Conservation (phyloP, 2,113 vertebrate species). For the Prinia subflava region DNA sequence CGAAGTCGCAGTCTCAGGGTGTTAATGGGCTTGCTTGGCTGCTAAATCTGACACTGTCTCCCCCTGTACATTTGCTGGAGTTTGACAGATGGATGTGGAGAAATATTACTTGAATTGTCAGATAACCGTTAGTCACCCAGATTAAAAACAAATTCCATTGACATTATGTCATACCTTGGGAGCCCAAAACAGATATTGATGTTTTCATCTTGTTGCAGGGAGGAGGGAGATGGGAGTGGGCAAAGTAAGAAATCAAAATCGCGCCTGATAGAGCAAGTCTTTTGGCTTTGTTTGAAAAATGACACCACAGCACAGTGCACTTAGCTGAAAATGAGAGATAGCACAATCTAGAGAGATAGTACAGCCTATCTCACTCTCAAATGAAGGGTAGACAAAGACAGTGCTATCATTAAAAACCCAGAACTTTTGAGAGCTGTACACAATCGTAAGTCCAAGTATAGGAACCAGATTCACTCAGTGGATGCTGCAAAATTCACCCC, state of each 20-base stretch:
- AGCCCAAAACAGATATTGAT: conserved; percentile 45
- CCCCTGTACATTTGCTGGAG: background rate
- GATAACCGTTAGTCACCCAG: conserved; percentile 43
- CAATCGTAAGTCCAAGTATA: background rate
- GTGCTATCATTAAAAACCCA: background rate
- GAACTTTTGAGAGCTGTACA: background rate
- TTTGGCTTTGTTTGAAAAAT: conserved; percentile 38
- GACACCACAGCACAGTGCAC: background rate
- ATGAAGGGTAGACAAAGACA: background rate
- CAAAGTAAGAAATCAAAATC: conserved; percentile 39
- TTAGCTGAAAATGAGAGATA: background rate
- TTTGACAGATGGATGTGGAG: conserved; percentile 21
- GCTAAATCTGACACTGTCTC: background rate
- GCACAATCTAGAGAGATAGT: background rate
- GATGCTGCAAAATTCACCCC: background rate
- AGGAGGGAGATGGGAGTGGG: conserved; percentile 11
- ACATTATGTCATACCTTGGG: conserved; percentile 14
- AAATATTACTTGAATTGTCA: conserved; percentile 53
- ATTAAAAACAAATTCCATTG: conserved; percentile 56
- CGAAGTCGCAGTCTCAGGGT: background rate
- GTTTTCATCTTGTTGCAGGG: conserved; percentile 42
- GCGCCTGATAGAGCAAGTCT: background rate
- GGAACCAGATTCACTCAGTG: background rate
- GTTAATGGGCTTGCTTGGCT: conserved; percentile 3
- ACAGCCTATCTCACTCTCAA: background rate